A percentile compares a stretch with the other conserved stretches of the same genome.
Conservation (phyloP, 2,888 invertebrate genomes). For the Drosophila siamana region DNA sequence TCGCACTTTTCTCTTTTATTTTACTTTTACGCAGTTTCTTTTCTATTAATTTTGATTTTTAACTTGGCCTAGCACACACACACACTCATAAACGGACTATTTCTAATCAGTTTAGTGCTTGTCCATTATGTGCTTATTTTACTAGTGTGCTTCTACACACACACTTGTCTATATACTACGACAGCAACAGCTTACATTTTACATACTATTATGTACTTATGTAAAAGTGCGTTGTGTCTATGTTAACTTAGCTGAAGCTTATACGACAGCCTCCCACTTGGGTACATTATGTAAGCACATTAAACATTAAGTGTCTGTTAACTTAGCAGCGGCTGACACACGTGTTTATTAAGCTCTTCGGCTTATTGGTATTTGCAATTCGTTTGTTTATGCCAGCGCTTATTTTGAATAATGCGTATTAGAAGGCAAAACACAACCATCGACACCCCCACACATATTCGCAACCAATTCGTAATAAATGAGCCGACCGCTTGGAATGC, state of each 20-base stretch:
- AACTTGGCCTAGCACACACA: slow-evolving; percentile 11
- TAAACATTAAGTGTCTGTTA: neutral
- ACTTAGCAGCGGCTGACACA: neutral
- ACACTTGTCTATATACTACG: neutral
- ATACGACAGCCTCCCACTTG: neutral
- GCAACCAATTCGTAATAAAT: slow-evolving; percentile 31
- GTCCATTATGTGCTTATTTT: neutral
- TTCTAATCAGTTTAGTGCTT: neutral
- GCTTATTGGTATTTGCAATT: slow-evolving; percentile 49
- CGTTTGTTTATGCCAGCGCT: slow-evolving; percentile 44
- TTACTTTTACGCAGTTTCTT: slow-evolving; percentile 15
- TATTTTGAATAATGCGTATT: slow-evolving; percentile 46
- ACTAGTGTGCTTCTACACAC: neutral
- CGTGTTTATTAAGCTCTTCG: slow-evolving; percentile 49
- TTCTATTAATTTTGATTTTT: slow-evolving; percentile 1
- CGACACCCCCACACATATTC: slow-evolving; percentile 1
- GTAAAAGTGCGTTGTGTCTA: neutral
- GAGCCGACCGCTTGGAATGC: slow-evolving; percentile 1
- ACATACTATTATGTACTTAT: neutral
- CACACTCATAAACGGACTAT: neutral
- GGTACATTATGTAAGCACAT: neutral
- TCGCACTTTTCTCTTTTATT: slow-evolving; percentile 19
- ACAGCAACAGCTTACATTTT: neutral
- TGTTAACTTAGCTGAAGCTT: slow-evolving; percentile 1
- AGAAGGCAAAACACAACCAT: slow-evolving; percentile 26